Percentiles rank a stretch among this genome's conserved stretches.
These are phyloP conservation scores for Tichodroma muraria DNA, from an alignment of 2,113 vertebrate genomes.

Conservation along the genomic window DNA sequence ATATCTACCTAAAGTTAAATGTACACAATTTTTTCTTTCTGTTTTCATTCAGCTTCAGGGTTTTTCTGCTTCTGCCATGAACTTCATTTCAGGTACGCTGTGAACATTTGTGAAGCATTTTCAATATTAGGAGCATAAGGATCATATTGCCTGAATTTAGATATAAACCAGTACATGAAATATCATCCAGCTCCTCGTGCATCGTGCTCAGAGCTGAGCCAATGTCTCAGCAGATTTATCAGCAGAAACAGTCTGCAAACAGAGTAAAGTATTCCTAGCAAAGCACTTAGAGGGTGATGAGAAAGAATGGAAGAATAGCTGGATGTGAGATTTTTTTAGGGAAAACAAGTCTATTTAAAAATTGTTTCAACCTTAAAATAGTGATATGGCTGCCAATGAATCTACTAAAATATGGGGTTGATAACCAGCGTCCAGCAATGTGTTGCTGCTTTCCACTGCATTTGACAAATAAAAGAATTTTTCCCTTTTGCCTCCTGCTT, in stretches of 20 bases:
- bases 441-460: background rate
- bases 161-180: background rate
- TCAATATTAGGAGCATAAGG: background rate
- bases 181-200: background rate
- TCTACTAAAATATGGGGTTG: background rate
- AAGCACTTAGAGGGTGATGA: background rate
- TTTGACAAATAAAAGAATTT: background rate
- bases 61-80: background rate
- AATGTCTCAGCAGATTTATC: conserved; percentile 11
- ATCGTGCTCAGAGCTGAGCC: background rate
- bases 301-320: background rate
- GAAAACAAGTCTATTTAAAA: background rate
- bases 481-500: background rate
- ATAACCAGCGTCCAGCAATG: background rate
- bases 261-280: background rate
- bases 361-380: background rate
- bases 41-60: background rate
- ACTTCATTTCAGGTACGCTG: background rate
- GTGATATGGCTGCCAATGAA: background rate
- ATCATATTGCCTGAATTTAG: conserved; percentile 6
- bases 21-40: background rate
- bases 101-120: conserved; percentile 10
- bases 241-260: conserved; percentile 21
- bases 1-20: background rate
- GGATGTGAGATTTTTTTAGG: background rate